A percentile compares a stretch with the other conserved stretches of the same genome.
phyloP scores from a whole-genome alignment of 2,797 vertebrate species.

The Pipistrellus kuhlii region DNA sequence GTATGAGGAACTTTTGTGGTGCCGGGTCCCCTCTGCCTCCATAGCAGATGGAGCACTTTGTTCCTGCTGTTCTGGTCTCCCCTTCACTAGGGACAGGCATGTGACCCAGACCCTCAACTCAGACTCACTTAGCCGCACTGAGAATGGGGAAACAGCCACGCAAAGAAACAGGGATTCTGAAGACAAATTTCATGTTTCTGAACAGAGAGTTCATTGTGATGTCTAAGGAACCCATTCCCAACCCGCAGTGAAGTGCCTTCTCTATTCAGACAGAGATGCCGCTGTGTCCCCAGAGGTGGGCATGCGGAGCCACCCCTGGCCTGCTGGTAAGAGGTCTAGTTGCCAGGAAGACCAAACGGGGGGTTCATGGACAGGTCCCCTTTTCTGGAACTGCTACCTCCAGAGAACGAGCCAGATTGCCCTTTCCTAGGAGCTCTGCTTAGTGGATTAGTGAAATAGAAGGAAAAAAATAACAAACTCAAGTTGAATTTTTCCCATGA shows the following conservation, averaged over 20 bases:
- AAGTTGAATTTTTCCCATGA: neutral
- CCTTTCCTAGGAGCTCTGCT: neutral
- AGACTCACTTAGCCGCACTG: neutral
- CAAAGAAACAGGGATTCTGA: neutral
- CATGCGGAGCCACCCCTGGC: neutral
- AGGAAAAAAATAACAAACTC: neutral
- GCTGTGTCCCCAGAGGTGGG: neutral
- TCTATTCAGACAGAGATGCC: neutral
- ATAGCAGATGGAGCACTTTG: accelerated
- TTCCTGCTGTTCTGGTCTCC: neutral
- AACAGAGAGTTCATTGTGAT: neutral
- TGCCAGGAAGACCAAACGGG: neutral
- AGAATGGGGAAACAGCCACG: neutral
- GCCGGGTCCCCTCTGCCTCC: neutral
- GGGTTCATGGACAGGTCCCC: accelerated
- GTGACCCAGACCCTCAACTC: neutral
- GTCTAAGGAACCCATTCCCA: neutral
- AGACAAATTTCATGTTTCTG: neutral
- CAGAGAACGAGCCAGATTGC: neutral
- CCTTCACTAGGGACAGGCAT: neutral
- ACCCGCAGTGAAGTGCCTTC: neutral
- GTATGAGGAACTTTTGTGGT: neutral
- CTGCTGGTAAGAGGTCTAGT: neutral
- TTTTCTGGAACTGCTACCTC: neutral
- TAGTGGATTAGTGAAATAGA: neutral